Conservation (phyloP, 1,140 invertebrate genomes). For the Orchestia grillus region DNA sequence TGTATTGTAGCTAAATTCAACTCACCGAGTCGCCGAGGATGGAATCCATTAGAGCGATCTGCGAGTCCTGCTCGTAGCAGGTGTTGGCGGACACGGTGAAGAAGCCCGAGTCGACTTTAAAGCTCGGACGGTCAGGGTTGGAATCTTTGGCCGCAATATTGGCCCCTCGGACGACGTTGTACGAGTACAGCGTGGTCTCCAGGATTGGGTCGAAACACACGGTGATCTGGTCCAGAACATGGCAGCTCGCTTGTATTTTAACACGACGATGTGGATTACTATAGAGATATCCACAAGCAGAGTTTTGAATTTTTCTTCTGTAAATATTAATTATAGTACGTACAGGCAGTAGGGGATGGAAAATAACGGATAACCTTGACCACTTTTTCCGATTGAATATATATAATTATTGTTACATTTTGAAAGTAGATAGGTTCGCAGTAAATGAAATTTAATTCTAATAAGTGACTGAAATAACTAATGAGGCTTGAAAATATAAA, state of each 20-base stretch:
- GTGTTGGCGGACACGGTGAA: slow-evolving; percentile 49
- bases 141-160: slow-evolving; percentile 59
- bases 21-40: slow-evolving; percentile 54
- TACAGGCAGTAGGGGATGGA: no score
- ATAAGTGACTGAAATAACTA: no score
- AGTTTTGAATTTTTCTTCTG: no score
- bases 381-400: no score
- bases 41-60: slow-evolving; percentile 22
- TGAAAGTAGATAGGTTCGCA: no score
- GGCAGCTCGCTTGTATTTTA: not conserved
- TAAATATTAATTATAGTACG: no score
- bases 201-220: slow-evolving; percentile 53
- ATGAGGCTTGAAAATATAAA: no score
- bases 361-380: no score
- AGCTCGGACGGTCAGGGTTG: slow-evolving; percentile 57
- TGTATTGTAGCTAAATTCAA: no score
- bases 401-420: no score
- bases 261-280: not conserved
- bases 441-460: no score
- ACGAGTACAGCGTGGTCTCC: slow-evolving; percentile 36
- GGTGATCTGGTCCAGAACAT: slow-evolving; percentile 42
- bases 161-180: slow-evolving; percentile 39
- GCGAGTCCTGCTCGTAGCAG: slow-evolving; percentile 52
- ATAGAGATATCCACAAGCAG: no score
- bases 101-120: slow-evolving; percentile 58